Conservation (phyloP, 2,113 vertebrate genomes). For the Motacilla tschutschensis region DNA sequence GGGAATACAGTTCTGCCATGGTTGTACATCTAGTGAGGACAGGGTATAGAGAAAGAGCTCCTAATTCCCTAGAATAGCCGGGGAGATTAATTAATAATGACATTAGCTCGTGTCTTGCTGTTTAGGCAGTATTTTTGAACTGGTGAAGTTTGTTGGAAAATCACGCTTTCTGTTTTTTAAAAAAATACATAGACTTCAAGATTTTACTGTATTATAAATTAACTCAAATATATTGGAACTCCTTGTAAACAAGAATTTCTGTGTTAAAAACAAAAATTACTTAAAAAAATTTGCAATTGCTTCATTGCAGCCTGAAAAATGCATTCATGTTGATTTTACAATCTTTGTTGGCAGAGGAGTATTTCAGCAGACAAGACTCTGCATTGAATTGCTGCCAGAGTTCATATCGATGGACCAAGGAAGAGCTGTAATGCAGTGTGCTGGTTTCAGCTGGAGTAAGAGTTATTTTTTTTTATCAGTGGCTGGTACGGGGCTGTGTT, state of each 20-base stretch:
- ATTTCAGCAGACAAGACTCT: background rate
- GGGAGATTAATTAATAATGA: background rate
- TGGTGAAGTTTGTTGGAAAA: background rate
- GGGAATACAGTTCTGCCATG: background rate
- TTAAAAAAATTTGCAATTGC: background rate
- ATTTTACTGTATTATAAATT: background rate
- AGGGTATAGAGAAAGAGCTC: background rate
- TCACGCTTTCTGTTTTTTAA: background rate
- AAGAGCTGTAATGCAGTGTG: accelerated
- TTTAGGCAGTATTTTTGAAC: background rate
- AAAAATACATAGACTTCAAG: background rate
- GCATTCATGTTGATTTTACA: background rate
- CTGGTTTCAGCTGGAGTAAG: background rate
- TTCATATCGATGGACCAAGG: accelerated
- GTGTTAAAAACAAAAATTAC: background rate
- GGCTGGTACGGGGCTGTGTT: background rate
- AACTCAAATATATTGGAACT: background rate
- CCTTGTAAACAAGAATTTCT: background rate
- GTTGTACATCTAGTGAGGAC: background rate
- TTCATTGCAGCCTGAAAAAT: background rate
- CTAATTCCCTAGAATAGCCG: background rate
- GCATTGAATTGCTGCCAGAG: background rate
- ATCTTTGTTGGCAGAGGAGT: background rate
- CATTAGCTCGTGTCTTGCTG: background rate
- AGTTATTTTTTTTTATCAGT: background rate